Evolutionary conservation across 1,140 invertebrate species (phyloP).

Genomic region (Pemphigus obesinymphae): DNA sequence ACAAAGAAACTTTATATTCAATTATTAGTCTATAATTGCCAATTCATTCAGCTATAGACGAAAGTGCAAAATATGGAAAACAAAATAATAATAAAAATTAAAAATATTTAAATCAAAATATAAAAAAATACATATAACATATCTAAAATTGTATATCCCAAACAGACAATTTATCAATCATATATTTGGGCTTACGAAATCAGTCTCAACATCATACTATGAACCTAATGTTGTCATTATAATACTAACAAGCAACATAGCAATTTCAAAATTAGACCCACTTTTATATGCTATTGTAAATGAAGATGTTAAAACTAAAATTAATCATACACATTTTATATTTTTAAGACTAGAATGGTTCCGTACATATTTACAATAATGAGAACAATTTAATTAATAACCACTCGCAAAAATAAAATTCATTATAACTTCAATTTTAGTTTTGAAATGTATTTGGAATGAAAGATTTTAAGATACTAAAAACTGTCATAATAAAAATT

Average conservation of each 20-base stretch:
- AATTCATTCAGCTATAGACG: neutral
- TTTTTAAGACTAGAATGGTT: conserved; percentile 36
- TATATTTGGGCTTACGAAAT: conserved; percentile 20
- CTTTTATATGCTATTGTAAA: neutral
- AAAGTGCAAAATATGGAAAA: conserved; percentile 19
- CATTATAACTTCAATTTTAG: neutral
- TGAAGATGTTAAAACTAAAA: neutral
- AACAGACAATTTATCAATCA: neutral
- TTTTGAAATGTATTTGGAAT: neutral
- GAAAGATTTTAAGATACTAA: no score
- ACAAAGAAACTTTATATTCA: conserved; percentile 1
- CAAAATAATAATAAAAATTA: neutral
- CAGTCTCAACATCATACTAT: conserved; percentile 14
- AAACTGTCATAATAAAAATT: no score
- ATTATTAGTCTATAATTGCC: neutral
- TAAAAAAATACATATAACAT: neutral
- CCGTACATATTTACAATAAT: neutral
- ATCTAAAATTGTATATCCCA: neutral
- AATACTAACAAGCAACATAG: conserved; percentile 9
- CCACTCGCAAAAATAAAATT: neutral
- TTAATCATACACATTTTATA: conserved; percentile 25
- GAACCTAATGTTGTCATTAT: neutral
- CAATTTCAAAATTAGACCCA: neutral
- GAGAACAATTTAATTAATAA: neutral
- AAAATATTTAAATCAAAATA: neutral